Evolutionary conservation across 2,797 vertebrate species (phyloP).

Genomic region (Manis pentadactyla): DNA sequence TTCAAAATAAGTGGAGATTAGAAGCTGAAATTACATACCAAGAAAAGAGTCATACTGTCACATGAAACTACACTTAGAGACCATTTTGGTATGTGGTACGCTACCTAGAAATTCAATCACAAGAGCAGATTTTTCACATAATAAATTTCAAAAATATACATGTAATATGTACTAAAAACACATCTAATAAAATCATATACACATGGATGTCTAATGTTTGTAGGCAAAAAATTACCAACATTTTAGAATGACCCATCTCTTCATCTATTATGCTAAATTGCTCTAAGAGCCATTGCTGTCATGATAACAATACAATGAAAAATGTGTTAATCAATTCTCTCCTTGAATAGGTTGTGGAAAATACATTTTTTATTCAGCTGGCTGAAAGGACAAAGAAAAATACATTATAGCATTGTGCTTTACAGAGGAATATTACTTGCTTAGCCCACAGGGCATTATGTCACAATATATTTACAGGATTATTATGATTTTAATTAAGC

Average conservation of each 20-base stretch:
- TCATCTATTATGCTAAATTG: conserved; percentile 53
- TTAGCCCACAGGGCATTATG: neutral
- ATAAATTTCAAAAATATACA: neutral
- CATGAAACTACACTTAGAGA: neutral
- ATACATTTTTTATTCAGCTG: conserved; percentile 66
- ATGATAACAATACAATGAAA: conserved; percentile 62
- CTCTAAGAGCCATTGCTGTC: conserved; percentile 12
- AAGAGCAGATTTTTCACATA: neutral
- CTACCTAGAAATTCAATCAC: neutral
- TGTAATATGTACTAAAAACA: neutral
- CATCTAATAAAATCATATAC: neutral
- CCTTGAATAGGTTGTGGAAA: conserved; percentile 45
- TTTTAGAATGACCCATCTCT: neutral
- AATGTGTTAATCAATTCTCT: conserved; percentile 64
- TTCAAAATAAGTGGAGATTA: conserved; percentile 44
- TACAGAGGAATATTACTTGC: conserved; percentile 14
- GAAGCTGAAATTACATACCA: neutral
- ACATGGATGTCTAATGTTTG: neutral
- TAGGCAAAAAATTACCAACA: neutral
- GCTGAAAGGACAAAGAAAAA: conserved; percentile 61
- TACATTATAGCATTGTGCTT: neutral
- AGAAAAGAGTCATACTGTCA: neutral
- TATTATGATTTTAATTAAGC: conserved; percentile 60
- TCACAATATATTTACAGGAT: conserved; percentile 30
- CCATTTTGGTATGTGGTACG: neutral